Evolutionary conservation across 2,797 vertebrate genomes (phyloP), one percentile per base, ranked within the genome.

Genomic region (Triplophysa yarkandensis): DNA sequence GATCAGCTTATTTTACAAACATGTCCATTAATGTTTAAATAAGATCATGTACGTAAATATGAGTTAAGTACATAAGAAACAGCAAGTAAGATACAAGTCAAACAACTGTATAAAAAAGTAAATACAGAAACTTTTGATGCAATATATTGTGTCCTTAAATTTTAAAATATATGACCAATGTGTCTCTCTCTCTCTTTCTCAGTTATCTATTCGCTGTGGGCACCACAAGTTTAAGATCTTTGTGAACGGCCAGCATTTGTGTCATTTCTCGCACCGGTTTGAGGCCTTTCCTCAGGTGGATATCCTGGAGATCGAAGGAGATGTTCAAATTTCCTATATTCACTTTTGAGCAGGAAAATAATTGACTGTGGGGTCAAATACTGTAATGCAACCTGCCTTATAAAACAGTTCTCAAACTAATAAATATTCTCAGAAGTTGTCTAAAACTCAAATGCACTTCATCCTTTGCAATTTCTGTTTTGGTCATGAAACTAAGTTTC

Each of bases 131-230:
- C n/a, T n/a, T n/a, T n/a, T n/a, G n/a, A n/a, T n/a, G n/a, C n/a
- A n/a, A n/a, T n/a, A n/a, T n/a, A n/a, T n/a, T n/a, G n/a, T n/a
- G n/a, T n/a, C n/a, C n/a, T n/a, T n/a, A n/a, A n/a, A n/a, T n/a
- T n/a, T n/a, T n/a, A n/a, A n/a, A n/a, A n/a, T n/a, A 34, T 48
- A 30, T 19, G 41, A 36, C 19, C 32, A 7, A 4, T 76, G 16
- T 63, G 25, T 71, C 8, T 48, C 14, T 21, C 17, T 28, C 19
- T 44, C 16, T 17, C 17, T 25, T 7, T 25, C 43, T 60, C 84
- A 94, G 94, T 88, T 96, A 74, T 95, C 93, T 2, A 86, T 96
- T 58, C 93, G 93, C 62, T 94, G 92, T 2, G 92, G 93, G 0
- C 83, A 82, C 46, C 85, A 90, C 41, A 89, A 87, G 19, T 95